Evolutionary conservation across 2,888 invertebrate species (phyloP).

Genomic region (Orthosia incerta): DNA sequence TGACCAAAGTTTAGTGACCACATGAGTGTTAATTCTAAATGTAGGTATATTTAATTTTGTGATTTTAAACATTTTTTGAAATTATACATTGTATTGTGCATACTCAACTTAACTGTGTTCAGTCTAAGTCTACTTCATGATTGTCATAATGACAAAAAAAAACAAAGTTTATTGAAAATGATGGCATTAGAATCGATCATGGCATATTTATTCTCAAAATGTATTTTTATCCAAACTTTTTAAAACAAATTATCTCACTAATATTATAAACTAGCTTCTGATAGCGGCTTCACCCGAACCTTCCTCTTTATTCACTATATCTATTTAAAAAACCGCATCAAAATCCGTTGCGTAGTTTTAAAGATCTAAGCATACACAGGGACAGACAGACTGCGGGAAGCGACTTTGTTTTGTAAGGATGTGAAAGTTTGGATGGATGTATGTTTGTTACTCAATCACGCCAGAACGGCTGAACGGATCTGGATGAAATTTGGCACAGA

Average conservation of each 20-base stretch:
- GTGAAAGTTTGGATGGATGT: no score
- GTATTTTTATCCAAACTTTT: neutral
- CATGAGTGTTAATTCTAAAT: slow-evolving; percentile 14
- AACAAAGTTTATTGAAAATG: neutral
- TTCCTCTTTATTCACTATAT: no score
- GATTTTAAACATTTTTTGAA: slow-evolving; percentile 12
- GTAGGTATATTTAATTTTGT: neutral
- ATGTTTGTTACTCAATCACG: no score
- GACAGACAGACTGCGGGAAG: no score
- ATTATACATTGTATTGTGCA: neutral
- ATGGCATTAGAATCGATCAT: neutral
- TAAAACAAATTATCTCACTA: neutral
- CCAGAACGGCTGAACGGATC: no score
- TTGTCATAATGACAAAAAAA: neutral
- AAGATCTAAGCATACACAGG: no score
- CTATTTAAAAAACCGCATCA: no score
- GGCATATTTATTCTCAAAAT: neutral
- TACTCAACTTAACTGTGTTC: neutral
- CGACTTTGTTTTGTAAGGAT: no score
- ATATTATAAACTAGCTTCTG: no score
- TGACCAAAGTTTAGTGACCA: neutral
- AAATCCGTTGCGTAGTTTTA: no score
- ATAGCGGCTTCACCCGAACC: no score
- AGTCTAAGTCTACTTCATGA: neutral
- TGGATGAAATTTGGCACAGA: no score